These are phyloP conservation scores for Rissa tridactyla DNA, from an alignment of 2,113 vertebrate genomes.

Conservation along the genomic window DNA sequence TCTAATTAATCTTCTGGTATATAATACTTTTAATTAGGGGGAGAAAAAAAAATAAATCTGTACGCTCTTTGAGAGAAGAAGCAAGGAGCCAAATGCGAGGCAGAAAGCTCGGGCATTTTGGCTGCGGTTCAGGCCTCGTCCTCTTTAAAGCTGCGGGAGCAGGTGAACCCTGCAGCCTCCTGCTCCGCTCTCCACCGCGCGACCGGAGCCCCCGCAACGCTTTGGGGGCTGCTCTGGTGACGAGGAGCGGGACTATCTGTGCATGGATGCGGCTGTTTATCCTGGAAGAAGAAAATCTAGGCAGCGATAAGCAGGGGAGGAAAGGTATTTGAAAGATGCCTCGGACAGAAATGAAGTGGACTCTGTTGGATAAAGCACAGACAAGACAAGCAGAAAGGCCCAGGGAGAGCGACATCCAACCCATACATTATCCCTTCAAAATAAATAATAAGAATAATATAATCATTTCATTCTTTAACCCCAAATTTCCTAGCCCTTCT, in stretches of 20 bases:
- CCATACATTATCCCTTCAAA: neutral
- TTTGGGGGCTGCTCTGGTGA: neutral
- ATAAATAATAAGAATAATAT: neutral
- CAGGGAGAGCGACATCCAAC: neutral
- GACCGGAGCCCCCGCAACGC: rapidly evolving
- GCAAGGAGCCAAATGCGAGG: neutral
- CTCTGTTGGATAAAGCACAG: neutral
- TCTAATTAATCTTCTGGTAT: constrained; percentile 61
- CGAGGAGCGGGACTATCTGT: neutral
- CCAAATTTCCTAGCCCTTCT: constrained; percentile 32
- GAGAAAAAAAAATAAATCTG: too few relatives aligned
- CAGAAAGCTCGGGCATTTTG: constrained; percentile 19
- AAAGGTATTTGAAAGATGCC: neutral
- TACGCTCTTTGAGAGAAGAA: neutral
- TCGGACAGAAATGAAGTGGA: neutral
- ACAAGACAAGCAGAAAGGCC: neutral
- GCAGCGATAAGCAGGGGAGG: neutral
- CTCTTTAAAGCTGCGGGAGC: neutral
- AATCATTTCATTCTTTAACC: neutral
- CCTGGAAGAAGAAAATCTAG: neutral
- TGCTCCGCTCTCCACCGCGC: rapidly evolving
- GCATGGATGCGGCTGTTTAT: neutral
- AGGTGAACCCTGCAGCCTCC: neutral
- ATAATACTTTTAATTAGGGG: constrained; percentile 34
- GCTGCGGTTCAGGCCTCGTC: neutral